A percentile compares a stretch with the other conserved stretches of the same genome.
Evolutionary conservation across 2,888 invertebrate species (phyloP).

Genomic region (Drosophila anomelani): DNA sequence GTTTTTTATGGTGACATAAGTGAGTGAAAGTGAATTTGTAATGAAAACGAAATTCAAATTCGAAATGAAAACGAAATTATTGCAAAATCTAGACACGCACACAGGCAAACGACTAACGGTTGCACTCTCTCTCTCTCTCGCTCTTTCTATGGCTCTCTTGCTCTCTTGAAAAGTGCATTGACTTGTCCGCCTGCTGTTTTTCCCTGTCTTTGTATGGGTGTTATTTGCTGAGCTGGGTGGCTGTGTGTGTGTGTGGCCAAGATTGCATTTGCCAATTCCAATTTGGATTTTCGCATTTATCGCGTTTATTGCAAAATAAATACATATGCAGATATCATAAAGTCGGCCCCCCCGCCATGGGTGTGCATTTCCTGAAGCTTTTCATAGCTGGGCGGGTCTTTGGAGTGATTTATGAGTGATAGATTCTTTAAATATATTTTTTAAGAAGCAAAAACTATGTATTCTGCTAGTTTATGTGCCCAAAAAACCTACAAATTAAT

Average conservation of each 20-base stretch:
- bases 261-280: slow-evolving; percentile 48
- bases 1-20: slow-evolving; percentile 75
- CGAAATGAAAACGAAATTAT: slow-evolving; percentile 76
- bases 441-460: too few species aligned
- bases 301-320: slow-evolving; percentile 44
- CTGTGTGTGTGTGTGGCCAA: slow-evolving; percentile 46
- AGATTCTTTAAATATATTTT: background rate
- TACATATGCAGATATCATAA: slow-evolving; percentile 42
- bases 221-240: background rate
- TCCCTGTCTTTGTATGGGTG: slow-evolving; percentile 2
- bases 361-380: slow-evolving; percentile 2
- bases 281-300: slow-evolving; percentile 50
- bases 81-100: slow-evolving; percentile 72
- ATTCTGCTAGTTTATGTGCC: too few species aligned
- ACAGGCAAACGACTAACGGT: slow-evolving; percentile 27
- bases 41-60: slow-evolving; percentile 78
- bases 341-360: slow-evolving; percentile 2
- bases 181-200: slow-evolving; percentile 46
- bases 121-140: slow-evolving; percentile 26
- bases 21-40: slow-evolving; percentile 80
- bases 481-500: too few species aligned
- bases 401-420: background rate
- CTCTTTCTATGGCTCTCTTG: background rate
- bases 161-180: slow-evolving; percentile 63
- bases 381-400: slow-evolving; percentile 4